phyloP scores from a whole-genome alignment of 1,140 invertebrate species.

The Lanistes nyassanus region DNA sequence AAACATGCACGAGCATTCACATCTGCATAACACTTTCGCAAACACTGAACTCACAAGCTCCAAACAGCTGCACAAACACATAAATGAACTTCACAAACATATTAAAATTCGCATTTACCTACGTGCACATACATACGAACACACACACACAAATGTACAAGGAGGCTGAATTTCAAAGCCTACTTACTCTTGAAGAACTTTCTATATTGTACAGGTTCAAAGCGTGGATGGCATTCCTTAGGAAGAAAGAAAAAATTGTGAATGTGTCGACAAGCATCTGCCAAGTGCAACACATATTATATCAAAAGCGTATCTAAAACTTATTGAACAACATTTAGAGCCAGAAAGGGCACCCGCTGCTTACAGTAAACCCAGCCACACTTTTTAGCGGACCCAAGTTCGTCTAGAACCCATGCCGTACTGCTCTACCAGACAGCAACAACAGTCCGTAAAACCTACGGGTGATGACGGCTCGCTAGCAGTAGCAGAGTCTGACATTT shows the following conservation, averaged over 20 bases:
- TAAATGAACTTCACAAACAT: background rate
- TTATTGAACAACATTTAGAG: background rate
- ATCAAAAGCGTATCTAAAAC: too few relatives aligned
- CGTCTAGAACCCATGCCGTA: too few relatives aligned
- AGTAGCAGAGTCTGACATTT: too few relatives aligned
- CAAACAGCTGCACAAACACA: background rate
- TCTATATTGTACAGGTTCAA: slow-evolving; percentile 30
- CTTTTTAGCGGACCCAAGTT: too few relatives aligned
- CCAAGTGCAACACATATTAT: too few relatives aligned
- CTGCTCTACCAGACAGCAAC: too few relatives aligned
- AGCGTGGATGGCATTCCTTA: slow-evolving; percentile 32
- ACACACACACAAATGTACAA: background rate
- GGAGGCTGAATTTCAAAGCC: background rate
- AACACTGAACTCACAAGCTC: too few relatives aligned
- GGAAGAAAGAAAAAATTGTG: background rate
- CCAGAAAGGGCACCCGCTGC: background rate
- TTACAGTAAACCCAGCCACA: background rate
- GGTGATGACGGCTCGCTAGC: too few relatives aligned
- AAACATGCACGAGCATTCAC: too few relatives aligned
- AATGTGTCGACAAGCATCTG: background rate
- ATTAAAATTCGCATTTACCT: background rate
- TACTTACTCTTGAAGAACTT: slow-evolving; percentile 23
- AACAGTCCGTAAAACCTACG: too few relatives aligned
- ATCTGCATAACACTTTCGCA: too few relatives aligned
- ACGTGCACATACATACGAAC: background rate